Conservation (phyloP, 2,113 vertebrate species). For the Tinamus guttatus region DNA sequence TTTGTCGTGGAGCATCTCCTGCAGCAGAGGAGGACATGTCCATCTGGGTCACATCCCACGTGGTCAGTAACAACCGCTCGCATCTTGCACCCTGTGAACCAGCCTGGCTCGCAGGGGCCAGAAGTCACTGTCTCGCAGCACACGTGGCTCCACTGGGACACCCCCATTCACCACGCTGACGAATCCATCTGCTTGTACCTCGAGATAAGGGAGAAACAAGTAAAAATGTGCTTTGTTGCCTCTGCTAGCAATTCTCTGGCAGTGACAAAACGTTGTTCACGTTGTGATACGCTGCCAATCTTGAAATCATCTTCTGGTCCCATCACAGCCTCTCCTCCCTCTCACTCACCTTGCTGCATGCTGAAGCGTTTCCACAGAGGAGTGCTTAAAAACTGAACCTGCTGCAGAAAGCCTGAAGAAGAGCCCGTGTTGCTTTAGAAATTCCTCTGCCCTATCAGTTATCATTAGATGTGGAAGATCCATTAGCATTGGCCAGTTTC, state of each 20-base stretch:
- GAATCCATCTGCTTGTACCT: constrained; percentile 13
- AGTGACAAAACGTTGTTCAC: not conserved
- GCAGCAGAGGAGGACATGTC: not conserved
- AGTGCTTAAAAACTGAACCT: not conserved
- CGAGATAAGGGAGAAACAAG: constrained; percentile 25
- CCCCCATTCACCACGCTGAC: not conserved
- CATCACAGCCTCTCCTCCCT: not conserved
- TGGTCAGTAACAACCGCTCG: not conserved
- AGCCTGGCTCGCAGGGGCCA: constrained; percentile 8
- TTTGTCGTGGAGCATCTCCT: not conserved
- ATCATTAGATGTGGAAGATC: not conserved
- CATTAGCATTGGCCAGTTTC: constrained; percentile 3
- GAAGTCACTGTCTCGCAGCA: constrained; percentile 1
- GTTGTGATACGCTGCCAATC: not conserved
- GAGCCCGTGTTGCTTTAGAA: not conserved
- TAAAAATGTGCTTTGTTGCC: constrained; percentile 12
- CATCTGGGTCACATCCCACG: not conserved
- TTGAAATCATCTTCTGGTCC: not conserved
- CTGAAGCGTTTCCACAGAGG: not conserved
- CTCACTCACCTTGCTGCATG: not conserved
- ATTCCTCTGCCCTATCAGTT: not conserved
- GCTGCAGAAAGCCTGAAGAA: not conserved
- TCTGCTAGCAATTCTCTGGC: not conserved
- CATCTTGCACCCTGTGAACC: constrained; percentile 5
- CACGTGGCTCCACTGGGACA: not conserved